Evolutionary conservation across 2,113 vertebrate genomes (phyloP), one percentile per base, ranked within the genome.

Genomic region (Castor canadensis): DNA sequence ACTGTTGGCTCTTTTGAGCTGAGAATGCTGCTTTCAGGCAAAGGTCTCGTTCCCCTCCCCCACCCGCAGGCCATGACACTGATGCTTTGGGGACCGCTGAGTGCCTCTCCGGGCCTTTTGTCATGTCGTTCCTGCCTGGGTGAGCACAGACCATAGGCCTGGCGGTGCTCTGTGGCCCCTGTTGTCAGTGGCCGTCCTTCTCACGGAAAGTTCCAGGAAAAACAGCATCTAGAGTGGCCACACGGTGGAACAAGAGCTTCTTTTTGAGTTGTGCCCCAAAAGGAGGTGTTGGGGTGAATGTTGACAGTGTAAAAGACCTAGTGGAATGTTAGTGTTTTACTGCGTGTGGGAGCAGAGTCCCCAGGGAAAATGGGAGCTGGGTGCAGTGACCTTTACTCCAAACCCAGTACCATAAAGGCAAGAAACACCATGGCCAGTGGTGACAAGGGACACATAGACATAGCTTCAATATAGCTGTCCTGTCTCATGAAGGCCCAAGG

Each of bases 1-100:
- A 98, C 76, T 98, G 97, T 98, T 98, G 98, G 98, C 98, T 98
- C 98, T 98, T 98, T 98, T 97, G 98, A 98, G 98, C 97, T 22
- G 93, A 97, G 97, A 97, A 97, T 96, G 96, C 94, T 97, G 94
- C 97, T 98, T 95, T 94, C 47, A 49, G 95, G 97, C 98, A 97
- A 98, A 96, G 97, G 54, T n/a, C 85, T 95, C 93, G 49, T 84
- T 93, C 91, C 91, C 91, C 56, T 79, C 35, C 22, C 60, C 13
- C 43, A 1, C 0, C 30, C 87, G 91, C 77, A 38, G 88, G 60
- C 90, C 96, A 92, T 56, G 60, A 82, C 93, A 95, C 73, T 75
- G 89, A 91, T 47, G 92, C 97, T 97, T 83, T 1, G 73, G 64
- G 82, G 73, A 83, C 72, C 15, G 9, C 82, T 17, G 89, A 96